These are phyloP conservation scores for Knipowitschia caucasica DNA, from an alignment of 2,797 vertebrate genomes.

Conservation along the genomic window DNA sequence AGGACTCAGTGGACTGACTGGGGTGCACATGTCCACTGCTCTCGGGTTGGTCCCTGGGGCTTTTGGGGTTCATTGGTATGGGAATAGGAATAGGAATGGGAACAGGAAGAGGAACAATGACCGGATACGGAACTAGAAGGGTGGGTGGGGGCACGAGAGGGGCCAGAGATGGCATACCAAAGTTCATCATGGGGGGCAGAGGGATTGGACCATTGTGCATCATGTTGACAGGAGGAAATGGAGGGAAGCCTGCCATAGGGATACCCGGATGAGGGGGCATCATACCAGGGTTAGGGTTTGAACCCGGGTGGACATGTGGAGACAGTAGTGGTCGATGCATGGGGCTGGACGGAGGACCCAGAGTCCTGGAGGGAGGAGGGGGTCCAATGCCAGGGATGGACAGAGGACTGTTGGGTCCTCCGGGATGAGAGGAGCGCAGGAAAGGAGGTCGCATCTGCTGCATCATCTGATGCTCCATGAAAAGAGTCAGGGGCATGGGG, in stretches of 20 bases:
- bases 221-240: slow-evolving; percentile 91
- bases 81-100: slow-evolving; percentile 97
- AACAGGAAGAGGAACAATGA: slow-evolving; percentile 95
- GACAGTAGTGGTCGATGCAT: slow-evolving; percentile 94
- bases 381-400: slow-evolving; percentile 92
- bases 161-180: slow-evolving; percentile 95
- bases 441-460: slow-evolving; percentile 94
- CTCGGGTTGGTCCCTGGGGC: slow-evolving; percentile 84
- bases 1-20: slow-evolving; percentile 80
- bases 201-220: slow-evolving; percentile 93
- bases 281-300: slow-evolving; percentile 84
- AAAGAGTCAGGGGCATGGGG: slow-evolving; percentile 92
- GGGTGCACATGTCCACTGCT: slow-evolving; percentile 81
- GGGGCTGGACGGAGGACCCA: slow-evolving; percentile 87
- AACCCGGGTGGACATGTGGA: slow-evolving; percentile 87
- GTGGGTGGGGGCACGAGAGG: slow-evolving; percentile 96
- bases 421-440: slow-evolving; percentile 87
- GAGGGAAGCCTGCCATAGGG: slow-evolving; percentile 83
- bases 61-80: slow-evolving; percentile 87
- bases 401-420: slow-evolving; percentile 90
- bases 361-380: slow-evolving; percentile 78
- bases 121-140: slow-evolving; percentile 95
- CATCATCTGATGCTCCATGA: slow-evolving; percentile 99
- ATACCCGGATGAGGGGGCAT: slow-evolving; percentile 87
- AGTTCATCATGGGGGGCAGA: slow-evolving; percentile 94